Evolutionary conservation across 2,888 invertebrate genomes (phyloP).

Genomic region (Magallana nippona): DNA sequence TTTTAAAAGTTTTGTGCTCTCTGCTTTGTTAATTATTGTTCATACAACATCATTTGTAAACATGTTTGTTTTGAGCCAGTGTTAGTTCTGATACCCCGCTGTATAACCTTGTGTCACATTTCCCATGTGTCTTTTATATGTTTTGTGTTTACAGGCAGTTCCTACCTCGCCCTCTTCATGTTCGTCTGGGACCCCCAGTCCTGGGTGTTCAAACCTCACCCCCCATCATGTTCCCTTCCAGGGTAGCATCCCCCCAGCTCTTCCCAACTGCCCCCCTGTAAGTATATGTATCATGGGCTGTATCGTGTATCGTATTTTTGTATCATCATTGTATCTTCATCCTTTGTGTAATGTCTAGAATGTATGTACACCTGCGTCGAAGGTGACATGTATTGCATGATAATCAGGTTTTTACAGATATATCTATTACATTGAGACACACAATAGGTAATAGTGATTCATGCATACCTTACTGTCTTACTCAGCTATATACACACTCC

Average conservation of each 20-base stretch:
- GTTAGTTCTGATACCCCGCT: not conserved
- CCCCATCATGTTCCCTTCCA: conserved; percentile 14
- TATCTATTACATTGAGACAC: not conserved
- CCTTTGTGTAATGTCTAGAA: not conserved
- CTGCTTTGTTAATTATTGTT: too few species aligned
- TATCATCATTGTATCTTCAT: not conserved
- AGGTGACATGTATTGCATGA: not conserved
- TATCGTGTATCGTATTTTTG: conserved; percentile 9
- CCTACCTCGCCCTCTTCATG: not conserved
- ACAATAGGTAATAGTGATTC: not conserved
- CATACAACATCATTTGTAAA: too few species aligned
- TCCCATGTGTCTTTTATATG: conserved; percentile 13
- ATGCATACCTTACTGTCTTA: too few species aligned
- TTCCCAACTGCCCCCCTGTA: conserved; percentile 22
- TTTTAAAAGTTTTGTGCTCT: too few species aligned
- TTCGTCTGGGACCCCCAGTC: conserved; percentile 10
- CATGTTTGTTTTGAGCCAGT: not conserved
- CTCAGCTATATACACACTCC: too few species aligned
- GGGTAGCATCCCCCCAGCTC: conserved; percentile 9
- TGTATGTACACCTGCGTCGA: not conserved
- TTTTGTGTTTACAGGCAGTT: conserved; percentile 5
- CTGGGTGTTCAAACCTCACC: not conserved
- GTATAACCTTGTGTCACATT: not conserved
- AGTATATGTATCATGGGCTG: not conserved
- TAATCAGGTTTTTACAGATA: not conserved